A percentile compares a stretch with the other conserved stretches of the same genome.
These are phyloP conservation scores for Acromyrmex charruanus DNA, from an alignment of 1,140 invertebrate genomes.

Conservation along the genomic window DNA sequence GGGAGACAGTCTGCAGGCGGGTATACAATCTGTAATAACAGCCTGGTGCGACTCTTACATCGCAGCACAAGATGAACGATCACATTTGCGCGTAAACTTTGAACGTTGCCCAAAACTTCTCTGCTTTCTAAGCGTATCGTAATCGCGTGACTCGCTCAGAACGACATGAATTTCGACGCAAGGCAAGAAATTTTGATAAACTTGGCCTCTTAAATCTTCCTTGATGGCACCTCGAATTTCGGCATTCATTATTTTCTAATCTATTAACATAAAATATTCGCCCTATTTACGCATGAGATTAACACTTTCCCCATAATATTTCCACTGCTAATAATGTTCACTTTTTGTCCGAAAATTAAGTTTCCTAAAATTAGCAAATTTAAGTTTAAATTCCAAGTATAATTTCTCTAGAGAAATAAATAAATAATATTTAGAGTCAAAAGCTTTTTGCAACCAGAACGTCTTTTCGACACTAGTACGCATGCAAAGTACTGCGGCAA, in stretches of 20 bases:
- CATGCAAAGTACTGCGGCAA: not conserved
- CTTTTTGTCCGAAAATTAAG: not conserved
- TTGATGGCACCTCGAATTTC: not conserved
- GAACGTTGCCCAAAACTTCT: slow-evolving; percentile 27
- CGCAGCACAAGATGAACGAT: slow-evolving; percentile 28
- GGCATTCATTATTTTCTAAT: slow-evolving; percentile 9
- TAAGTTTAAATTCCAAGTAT: not conserved
- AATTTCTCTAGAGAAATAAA: not conserved
- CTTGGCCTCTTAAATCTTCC: not conserved
- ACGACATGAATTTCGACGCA: not conserved
- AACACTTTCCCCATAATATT: not conserved
- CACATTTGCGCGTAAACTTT: slow-evolving; percentile 22
- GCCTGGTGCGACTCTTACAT: not conserved
- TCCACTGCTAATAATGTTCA: not conserved
- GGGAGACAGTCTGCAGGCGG: not conserved
- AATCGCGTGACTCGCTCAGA: slow-evolving; percentile 20
- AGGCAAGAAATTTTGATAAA: not conserved
- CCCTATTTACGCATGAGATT: not conserved
- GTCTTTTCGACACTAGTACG: not conserved
- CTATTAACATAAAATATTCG: not conserved
- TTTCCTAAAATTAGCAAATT: not conserved
- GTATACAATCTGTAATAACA: not conserved
- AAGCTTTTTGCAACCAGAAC: not conserved
- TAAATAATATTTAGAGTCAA: not conserved
- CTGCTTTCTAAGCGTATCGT: not conserved